Percentiles rank a stretch among this genome's conserved stretches.
These are phyloP conservation scores for Atopsyche davidsoni DNA, from an alignment of 1,140 invertebrate species.

Conservation along the genomic window DNA sequence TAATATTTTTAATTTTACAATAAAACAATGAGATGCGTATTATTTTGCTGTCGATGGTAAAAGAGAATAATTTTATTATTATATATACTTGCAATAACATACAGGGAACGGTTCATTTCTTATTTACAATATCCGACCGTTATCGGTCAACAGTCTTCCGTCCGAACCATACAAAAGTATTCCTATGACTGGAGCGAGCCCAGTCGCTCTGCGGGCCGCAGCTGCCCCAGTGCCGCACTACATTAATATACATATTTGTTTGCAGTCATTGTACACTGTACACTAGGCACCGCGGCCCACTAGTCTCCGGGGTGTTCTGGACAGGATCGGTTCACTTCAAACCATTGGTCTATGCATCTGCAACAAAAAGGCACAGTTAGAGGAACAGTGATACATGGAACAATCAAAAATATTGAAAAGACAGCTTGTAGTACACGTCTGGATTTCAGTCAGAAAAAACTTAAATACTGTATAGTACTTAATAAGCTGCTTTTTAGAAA, in stretches of 20 bases:
- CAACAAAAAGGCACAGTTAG: conserved; percentile 45
- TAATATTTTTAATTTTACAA: conserved; percentile 21
- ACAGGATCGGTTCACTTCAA: conserved; percentile 94
- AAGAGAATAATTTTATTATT: conserved; percentile 21
- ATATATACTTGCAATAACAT: conserved; percentile 17
- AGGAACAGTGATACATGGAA: too few species aligned
- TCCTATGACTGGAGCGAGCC: conserved; percentile 6
- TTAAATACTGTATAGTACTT: too few species aligned
- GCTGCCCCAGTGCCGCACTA: conserved; percentile 11
- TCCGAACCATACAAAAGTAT: conserved; percentile 28
- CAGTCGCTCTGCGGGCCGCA: conserved; percentile 23
- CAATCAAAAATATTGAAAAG: too few species aligned
- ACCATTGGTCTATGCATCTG: conserved; percentile 96
- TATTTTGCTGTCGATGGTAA: conserved; percentile 26
- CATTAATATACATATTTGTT: conserved; percentile 25
- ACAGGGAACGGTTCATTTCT: conserved; percentile 16
- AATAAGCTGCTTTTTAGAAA: too few species aligned
- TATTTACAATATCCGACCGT: conserved; percentile 29
- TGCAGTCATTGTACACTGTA: conserved; percentile 28
- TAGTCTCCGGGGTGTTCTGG: conserved; percentile 93
- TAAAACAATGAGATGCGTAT: conserved; percentile 23
- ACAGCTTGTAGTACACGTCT: too few species aligned
- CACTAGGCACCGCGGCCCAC: conserved; percentile 41
- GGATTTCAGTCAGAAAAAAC: too few species aligned
- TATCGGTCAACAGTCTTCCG: conserved; percentile 27